Conservation (phyloP, 1,140 invertebrate genomes). For the Drosophila persimilis region DNA sequence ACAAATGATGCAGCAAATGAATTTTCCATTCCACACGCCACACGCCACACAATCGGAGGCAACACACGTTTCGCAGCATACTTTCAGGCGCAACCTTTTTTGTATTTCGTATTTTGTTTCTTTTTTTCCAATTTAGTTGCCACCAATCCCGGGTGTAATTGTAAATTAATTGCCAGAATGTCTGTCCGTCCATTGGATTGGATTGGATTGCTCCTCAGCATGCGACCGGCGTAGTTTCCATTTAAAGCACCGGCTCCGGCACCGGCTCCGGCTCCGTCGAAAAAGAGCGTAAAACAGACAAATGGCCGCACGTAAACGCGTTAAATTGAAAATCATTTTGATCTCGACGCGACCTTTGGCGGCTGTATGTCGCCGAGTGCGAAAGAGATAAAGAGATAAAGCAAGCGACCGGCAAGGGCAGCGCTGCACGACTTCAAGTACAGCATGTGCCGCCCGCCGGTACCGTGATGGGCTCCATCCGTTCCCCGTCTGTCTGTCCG, state of each 20-base stretch:
- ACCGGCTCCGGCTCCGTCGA: neutral
- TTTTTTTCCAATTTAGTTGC: constrained; percentile 23
- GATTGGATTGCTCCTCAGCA: constrained; percentile 13
- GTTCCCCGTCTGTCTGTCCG: neutral
- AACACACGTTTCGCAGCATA: constrained; percentile 30
- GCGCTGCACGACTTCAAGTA: constrained; percentile 44
- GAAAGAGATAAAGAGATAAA: constrained; percentile 13
- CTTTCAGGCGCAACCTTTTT: constrained; percentile 41
- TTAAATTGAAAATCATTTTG: constrained; percentile 82
- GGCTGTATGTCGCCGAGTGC: constrained; percentile 16
- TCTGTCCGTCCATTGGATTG: constrained; percentile 3
- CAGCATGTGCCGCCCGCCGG: constrained; percentile 50
- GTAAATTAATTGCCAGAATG: constrained; percentile 66
- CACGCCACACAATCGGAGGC: neutral
- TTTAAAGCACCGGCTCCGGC: constrained; percentile 34
- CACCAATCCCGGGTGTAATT: constrained; percentile 47
- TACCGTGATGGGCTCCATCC: neutral
- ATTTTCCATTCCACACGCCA: constrained; percentile 17
- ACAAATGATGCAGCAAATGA: constrained; percentile 49
- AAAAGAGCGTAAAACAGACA: constrained; percentile 50
- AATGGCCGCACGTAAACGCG: constrained; percentile 76
- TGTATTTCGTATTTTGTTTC: neutral
- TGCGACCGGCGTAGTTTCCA: constrained; percentile 38
- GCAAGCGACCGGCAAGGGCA: constrained; percentile 4
- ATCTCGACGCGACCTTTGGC: constrained; percentile 69